phyloP scores from a whole-genome alignment of 2,888 invertebrate species.

The Xestoiulus laeticollis region DNA sequence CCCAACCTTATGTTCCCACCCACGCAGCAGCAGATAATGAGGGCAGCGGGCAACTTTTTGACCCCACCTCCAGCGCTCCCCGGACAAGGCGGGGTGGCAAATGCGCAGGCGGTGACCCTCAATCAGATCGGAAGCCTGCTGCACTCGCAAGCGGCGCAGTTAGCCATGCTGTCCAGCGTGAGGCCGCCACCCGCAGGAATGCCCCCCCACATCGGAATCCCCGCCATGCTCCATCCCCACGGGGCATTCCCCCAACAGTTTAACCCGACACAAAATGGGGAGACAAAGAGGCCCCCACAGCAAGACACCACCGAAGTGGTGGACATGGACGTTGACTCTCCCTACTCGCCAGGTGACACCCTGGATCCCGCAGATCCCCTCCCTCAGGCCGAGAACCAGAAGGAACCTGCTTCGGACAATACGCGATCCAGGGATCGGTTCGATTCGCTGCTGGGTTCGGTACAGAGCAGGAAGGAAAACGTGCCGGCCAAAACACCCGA shows the following conservation, averaged over 20 bases:
- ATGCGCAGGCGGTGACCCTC: constrained; percentile 47
- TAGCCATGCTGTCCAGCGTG: constrained; percentile 53
- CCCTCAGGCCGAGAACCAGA: not conserved
- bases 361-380: constrained; percentile 49
- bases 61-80: constrained; percentile 55
- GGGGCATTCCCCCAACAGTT: not conserved
- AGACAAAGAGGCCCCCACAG: constrained; percentile 38
- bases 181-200: constrained; percentile 10
- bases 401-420: not conserved
- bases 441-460: constrained; percentile 51
- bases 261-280: constrained; percentile 51
- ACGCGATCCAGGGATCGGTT: constrained; percentile 51
- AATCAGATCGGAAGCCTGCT: constrained; percentile 55
- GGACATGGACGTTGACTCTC: constrained; percentile 79
- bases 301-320: constrained; percentile 67
- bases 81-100: constrained; percentile 32
- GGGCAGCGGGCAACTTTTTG: constrained; percentile 55
- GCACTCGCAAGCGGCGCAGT: constrained; percentile 54
- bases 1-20: constrained; percentile 54
- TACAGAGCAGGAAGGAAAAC: constrained; percentile 53
- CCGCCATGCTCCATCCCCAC: constrained; percentile 32
- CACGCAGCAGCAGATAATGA: constrained; percentile 54
- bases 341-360: constrained; percentile 68
- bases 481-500: constrained; percentile 38
- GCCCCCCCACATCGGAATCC: constrained; percentile 47